Conservation (phyloP, 2,113 vertebrate genomes). For the Psammodynastes pulverulentus region DNA sequence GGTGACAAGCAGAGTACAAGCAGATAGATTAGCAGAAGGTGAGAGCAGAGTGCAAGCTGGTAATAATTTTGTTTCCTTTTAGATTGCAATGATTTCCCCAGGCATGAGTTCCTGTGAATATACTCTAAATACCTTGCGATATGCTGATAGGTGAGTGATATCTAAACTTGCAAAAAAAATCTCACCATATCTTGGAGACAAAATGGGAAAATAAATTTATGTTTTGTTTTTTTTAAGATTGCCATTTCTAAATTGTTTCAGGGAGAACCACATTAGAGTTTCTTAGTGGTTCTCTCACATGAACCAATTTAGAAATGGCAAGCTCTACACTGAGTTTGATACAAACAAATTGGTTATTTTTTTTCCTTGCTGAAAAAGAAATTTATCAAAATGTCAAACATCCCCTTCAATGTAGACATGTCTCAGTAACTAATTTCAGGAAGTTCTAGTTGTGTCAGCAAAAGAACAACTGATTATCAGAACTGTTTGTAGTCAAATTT, state of each 20-base stretch:
- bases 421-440: background rate
- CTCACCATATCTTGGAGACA: background rate
- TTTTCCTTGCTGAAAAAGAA: background rate
- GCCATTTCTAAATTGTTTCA: background rate
- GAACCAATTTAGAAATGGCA: background rate
- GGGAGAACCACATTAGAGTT: background rate
- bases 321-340: background rate
- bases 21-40: background rate
- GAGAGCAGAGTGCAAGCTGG: background rate
- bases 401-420: background rate
- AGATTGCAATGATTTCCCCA: constrained; percentile 98
- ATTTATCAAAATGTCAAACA: background rate
- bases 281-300: no score
- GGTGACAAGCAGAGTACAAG: background rate
- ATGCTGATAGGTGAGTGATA: constrained; percentile 88
- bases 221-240: background rate
- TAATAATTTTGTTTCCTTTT: constrained; percentile 42
- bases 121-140: constrained; percentile 93
- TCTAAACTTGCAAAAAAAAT: background rate
- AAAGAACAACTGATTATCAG: background rate
- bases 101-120: constrained; percentile 94
- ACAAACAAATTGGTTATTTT: background rate
- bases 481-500: background rate
- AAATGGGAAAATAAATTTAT: background rate
- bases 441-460: background rate